Conservation (phyloP, 2,797 vertebrate species). For the Chiloscyllium punctatum region DNA sequence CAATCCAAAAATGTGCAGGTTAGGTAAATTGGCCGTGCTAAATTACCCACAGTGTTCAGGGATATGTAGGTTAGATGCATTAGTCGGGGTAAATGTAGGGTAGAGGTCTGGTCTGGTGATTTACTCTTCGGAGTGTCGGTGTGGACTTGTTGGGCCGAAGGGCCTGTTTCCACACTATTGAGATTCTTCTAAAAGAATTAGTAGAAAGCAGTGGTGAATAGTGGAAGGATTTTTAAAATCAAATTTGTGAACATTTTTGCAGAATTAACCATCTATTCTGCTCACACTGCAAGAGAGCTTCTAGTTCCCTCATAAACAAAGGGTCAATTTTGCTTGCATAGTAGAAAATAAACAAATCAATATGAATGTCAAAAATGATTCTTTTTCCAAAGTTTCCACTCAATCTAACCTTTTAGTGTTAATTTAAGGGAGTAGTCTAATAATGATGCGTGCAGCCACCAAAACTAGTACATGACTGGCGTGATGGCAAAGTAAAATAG, state of each 20-base stretch:
- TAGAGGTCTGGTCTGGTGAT: no score
- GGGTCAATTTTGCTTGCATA: not conserved
- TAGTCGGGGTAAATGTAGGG: no score
- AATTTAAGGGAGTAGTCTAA: not conserved
- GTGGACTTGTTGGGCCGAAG: no score
- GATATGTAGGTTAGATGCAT: no score
- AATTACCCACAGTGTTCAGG: no score
- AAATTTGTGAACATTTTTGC: not conserved
- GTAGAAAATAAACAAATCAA: not conserved
- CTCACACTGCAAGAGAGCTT: not conserved
- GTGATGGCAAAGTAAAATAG: not conserved
- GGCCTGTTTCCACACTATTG: no score
- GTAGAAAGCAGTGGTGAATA: not conserved
- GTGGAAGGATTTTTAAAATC: not conserved
- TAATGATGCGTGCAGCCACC: not conserved
- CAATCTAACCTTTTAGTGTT: not conserved
- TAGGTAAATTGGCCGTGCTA: no score
- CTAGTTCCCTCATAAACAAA: not conserved
- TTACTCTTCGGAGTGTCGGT: no score
- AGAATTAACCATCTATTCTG: not conserved
- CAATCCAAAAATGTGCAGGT: no score
- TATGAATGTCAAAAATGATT: no score
- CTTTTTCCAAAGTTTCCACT: no score
- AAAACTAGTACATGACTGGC: not conserved
- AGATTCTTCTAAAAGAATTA: not conserved